phyloP scores from a whole-genome alignment of 1,140 invertebrate genomes.

The Uloborus diversus region DNA sequence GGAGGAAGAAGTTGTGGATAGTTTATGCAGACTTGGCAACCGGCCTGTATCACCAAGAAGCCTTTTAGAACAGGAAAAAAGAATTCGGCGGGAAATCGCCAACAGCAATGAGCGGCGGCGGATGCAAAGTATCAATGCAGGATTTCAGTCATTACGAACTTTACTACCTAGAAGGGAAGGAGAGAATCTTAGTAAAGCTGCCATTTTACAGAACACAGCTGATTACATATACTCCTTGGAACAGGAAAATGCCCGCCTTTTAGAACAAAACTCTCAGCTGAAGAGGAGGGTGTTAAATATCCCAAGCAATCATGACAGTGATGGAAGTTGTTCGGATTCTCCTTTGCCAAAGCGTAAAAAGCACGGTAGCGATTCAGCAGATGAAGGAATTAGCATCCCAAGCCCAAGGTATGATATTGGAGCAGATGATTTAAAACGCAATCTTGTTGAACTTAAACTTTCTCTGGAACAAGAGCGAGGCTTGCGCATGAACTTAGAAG shows the following conservation, averaged over 20 bases:
- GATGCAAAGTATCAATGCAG: conserved; percentile 99
- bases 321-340: background rate
- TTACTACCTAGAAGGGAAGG: conserved; percentile 94
- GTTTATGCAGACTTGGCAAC: conserved; percentile 62
- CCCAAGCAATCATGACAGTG: background rate
- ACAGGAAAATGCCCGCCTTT: background rate
- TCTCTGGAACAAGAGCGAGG: background rate
- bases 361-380: background rate
- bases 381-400: background rate
- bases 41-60: conserved; percentile 61
- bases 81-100: conserved; percentile 95
- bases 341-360: background rate
- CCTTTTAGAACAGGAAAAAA: conserved; percentile 89
- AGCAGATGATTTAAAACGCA: background rate
- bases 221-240: background rate
- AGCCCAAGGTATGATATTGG: background rate
- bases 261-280: background rate
- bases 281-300: no score
- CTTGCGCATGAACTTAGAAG: background rate
- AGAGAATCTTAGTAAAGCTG: conserved; percentile 96
- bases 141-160: conserved; percentile 92
- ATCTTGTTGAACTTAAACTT: background rate
- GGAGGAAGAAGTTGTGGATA: conserved; percentile 64
- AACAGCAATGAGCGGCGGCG: conserved; percentile 98
- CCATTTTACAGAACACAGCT: background rate